Conservation (phyloP, 2,797 vertebrate genomes). For the Gobio occitaniae region DNA sequence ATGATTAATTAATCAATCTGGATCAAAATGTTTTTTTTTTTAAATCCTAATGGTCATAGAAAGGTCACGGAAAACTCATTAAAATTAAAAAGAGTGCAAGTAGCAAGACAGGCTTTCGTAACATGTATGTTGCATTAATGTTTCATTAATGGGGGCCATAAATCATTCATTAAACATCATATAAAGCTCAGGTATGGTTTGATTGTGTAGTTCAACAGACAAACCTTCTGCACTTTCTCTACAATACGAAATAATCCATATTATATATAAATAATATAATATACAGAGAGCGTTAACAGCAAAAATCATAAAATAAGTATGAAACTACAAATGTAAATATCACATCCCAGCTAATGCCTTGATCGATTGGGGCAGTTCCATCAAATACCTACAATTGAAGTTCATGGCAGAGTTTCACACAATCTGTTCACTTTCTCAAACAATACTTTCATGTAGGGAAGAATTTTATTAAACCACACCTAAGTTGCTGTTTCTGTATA, state of each 20-base stretch:
- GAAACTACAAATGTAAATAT: not conserved
- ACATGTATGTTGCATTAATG: conserved; percentile 7
- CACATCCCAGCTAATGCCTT: conserved; percentile 1
- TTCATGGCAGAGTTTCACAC: not conserved
- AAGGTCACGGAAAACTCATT: not conserved
- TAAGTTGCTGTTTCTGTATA: conserved; percentile 9
- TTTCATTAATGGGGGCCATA: not conserved
- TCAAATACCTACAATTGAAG: not conserved
- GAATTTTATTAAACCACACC: not conserved
- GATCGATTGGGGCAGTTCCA: not conserved
- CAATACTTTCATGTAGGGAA: not conserved
- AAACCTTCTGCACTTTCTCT: not conserved
- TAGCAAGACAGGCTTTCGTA: not conserved
- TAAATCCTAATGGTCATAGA: not conserved
- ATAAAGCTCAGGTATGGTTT: not conserved
- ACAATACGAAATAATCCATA: not conserved
- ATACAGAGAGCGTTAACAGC: not conserved
- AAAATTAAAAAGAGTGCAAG: not conserved
- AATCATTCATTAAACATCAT: not conserved
- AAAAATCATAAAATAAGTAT: not conserved
- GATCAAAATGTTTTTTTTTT: not conserved
- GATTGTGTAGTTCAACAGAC: conserved; percentile 1
- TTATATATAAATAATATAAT: not conserved
- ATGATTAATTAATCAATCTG: not conserved
- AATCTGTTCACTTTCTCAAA: conserved; percentile 7